phyloP scores from a whole-genome alignment of 2,113 vertebrate species.

The Hassar affinis region DNA sequence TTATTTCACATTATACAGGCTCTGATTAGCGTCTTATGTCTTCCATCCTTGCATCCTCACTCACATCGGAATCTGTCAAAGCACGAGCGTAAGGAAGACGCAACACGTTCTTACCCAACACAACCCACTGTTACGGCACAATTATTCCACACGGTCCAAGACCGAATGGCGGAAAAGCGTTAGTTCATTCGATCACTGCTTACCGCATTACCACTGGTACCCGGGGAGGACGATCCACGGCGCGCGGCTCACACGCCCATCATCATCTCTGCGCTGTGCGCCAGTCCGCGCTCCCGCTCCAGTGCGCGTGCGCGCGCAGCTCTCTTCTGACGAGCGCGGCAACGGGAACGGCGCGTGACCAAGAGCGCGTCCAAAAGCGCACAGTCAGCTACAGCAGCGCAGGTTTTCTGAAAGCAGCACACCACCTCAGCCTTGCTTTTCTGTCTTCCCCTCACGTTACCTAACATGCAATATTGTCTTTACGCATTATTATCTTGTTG shows the following conservation, averaged over 20 bases:
- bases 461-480: neutral
- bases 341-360: neutral
- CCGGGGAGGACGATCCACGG: slow-evolving; percentile 22
- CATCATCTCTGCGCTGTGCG: neutral
- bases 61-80: slow-evolving; percentile 28
- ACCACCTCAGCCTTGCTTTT: too few species aligned
- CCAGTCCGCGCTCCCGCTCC: neutral
- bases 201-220: slow-evolving; percentile 39
- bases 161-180: neutral
- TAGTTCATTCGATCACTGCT: neutral
- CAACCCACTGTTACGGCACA: neutral
- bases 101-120: neutral
- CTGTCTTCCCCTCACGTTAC: too few species aligned
- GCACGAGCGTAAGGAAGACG: neutral
- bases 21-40: neutral
- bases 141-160: neutral
- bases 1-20: neutral
- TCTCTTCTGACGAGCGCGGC: slow-evolving; percentile 6
- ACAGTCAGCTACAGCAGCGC: neutral
- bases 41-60: slow-evolving; percentile 12
- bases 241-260: slow-evolving; percentile 36
- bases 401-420: neutral
- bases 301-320: slow-evolving; percentile 35
- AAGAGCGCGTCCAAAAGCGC: neutral
- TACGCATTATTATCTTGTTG: too few species aligned